Evolutionary conservation across 2,797 vertebrate species (phyloP).

Genomic region (Simalia tracyae): DNA sequence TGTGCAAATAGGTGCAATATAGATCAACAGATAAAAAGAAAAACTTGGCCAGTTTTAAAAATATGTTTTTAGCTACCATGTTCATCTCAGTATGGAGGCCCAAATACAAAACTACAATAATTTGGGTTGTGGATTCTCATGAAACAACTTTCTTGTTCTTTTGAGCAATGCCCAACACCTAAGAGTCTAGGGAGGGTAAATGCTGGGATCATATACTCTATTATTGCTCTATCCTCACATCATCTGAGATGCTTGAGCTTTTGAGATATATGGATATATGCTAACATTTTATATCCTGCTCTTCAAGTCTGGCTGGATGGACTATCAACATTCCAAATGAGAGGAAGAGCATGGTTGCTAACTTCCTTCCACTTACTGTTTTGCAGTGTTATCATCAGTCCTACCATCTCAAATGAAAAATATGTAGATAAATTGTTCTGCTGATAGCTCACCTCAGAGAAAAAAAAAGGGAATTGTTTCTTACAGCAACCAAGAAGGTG

Average conservation of each 20-base stretch:
- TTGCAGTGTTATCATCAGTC: neutral
- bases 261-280: neutral
- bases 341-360: neutral
- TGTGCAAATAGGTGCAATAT: neutral
- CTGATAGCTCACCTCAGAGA: neutral
- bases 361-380: neutral
- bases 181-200: too few species aligned
- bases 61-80: neutral
- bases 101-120: neutral
- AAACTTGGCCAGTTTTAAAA: neutral
- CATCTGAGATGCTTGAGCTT: neutral
- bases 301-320: neutral
- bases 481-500: neutral
- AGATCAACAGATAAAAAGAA: neutral
- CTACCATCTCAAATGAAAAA: neutral
- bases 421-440: neutral
- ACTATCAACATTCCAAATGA: neutral
- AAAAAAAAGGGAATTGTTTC: neutral
- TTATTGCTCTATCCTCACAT: neutral
- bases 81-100: neutral
- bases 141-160: neutral
- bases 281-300: neutral
- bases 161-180: neutral
- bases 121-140: neutral
- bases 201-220: too few species aligned